A percentile compares a stretch with the other conserved stretches of the same genome.
phyloP scores from a whole-genome alignment of 2,113 vertebrate genomes.

The Ceyx margarethae region DNA sequence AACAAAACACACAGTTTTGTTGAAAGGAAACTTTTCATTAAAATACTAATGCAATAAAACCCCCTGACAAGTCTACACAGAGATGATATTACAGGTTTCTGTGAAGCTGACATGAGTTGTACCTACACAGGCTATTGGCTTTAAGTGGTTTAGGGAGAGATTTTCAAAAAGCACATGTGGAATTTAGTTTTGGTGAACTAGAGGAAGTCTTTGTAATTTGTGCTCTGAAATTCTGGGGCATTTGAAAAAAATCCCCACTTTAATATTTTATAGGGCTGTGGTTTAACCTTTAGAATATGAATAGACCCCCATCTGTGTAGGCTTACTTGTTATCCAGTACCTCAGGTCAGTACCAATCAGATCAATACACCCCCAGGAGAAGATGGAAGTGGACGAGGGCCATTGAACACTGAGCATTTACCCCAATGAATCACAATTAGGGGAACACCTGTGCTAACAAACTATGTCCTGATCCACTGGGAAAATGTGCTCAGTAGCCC shows the following conservation, averaged over 20 bases:
- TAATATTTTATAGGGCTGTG: conserved; percentile 47
- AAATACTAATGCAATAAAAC: background rate
- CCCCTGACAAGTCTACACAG: background rate
- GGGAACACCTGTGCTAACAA: conserved; percentile 76
- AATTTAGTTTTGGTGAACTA: background rate
- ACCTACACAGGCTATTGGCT: background rate
- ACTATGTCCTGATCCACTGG: conserved; percentile 65
- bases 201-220: conserved; percentile 15
- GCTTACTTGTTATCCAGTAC: conserved; percentile 31
- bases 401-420: conserved; percentile 67
- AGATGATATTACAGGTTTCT: background rate
- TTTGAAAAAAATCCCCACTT: background rate
- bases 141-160: background rate
- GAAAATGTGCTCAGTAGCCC: conserved; percentile 69
- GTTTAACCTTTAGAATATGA: conserved; percentile 60
- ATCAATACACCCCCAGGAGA: conserved; percentile 56
- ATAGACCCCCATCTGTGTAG: conserved; percentile 21
- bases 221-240: background rate
- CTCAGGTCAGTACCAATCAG: conserved; percentile 36
- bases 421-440: conserved; percentile 78
- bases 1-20: background rate
- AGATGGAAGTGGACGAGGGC: conserved; percentile 52
- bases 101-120: background rate
- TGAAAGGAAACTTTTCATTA: background rate
- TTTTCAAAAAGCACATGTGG: background rate